Evolutionary conservation across 2,888 invertebrate species (phyloP), one percentile per base, ranked within the genome.

Genomic region (Amblyteles armatorius): DNA sequence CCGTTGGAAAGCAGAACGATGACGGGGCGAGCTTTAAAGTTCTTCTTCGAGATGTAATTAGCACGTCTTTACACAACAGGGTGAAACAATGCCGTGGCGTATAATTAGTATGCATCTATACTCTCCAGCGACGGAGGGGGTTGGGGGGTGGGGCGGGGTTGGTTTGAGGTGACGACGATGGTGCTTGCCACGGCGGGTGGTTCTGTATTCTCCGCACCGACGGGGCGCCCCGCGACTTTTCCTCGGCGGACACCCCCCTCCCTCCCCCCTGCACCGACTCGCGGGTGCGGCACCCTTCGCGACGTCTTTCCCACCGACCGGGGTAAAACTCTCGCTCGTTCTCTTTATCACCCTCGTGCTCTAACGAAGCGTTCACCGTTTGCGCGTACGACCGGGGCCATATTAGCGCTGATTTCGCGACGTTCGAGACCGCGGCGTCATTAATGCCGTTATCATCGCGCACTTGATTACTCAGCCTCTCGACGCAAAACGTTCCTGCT

Each of bases 41-140:
- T 88, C 90, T 92, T 90, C 91, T 92, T 93, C 90, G 91, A 92
- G 92, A 92, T 90, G 91, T 93, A 93, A 93, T 93, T 93, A 93
- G 93, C 92, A 92, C 90, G 90, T 92, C 92, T 93, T 92, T 91
- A 90, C 89, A 88, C 86, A 89, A 88, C 89, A 88, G 82, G 67
- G 78, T 79, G 82, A 88, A 87, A 93, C 91, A 93, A 93, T 93
- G 85, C 82, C 82, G 86, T 88, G 90, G 79, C 82, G 87, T 89
- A 91, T 92, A 93, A 93, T 93, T 93, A 93, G 92, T 92, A 92
- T 92, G 90, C 89, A 83, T 87, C 67, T 69, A 68, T 69, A 76
- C 52, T 68, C 26, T 60, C n/a, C 52, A 60, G 60, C 40, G 68
- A 72, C 40, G 60, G 63, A 13, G 63, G 16, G 52, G 73, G 13